phyloP scores from a whole-genome alignment of 1,140 invertebrate species.

The Sarcophaga bullata region DNA sequence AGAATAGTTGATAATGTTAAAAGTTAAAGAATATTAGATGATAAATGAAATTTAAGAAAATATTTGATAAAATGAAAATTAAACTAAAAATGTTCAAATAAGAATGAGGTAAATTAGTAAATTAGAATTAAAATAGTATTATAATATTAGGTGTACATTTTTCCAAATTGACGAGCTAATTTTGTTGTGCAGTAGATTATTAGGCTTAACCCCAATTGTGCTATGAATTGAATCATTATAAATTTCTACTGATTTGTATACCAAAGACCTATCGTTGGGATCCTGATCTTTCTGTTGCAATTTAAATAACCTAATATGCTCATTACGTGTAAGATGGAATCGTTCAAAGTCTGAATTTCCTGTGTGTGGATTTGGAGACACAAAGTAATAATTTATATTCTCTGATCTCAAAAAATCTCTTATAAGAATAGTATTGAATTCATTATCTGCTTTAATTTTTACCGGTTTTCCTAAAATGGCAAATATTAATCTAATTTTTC shows the following conservation, averaged over 20 bases:
- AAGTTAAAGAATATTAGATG: too few relatives aligned
- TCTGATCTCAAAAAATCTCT: neutral
- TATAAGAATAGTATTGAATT: conserved; percentile 18
- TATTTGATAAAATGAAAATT: too few relatives aligned
- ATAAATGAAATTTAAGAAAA: too few relatives aligned
- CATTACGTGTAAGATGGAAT: conserved; percentile 6
- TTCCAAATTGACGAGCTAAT: neutral
- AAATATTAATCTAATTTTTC: conserved; percentile 18
- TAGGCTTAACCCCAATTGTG: neutral
- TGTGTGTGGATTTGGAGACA: neutral
- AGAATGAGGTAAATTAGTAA: too few relatives aligned
- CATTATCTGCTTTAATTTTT: conserved; percentile 31
- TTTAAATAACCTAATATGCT: conserved; percentile 23
- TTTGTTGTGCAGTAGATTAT: conserved; percentile 1
- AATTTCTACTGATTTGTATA: conserved; percentile 5
- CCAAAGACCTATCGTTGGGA: neutral
- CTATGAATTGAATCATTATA: conserved; percentile 12
- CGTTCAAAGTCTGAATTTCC: conserved; percentile 28
- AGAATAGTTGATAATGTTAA: too few relatives aligned
- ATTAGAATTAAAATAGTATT: too few relatives aligned
- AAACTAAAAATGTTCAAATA: too few relatives aligned
- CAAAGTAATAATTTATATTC: neutral
- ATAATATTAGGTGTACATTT: neutral
- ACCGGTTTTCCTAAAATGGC: conserved; percentile 26
- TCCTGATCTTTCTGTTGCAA: neutral